A percentile compares a stretch with the other conserved stretches of the same genome.
Evolutionary conservation across 2,888 invertebrate genomes (phyloP).

Genomic region (Phortica okadai): DNA sequence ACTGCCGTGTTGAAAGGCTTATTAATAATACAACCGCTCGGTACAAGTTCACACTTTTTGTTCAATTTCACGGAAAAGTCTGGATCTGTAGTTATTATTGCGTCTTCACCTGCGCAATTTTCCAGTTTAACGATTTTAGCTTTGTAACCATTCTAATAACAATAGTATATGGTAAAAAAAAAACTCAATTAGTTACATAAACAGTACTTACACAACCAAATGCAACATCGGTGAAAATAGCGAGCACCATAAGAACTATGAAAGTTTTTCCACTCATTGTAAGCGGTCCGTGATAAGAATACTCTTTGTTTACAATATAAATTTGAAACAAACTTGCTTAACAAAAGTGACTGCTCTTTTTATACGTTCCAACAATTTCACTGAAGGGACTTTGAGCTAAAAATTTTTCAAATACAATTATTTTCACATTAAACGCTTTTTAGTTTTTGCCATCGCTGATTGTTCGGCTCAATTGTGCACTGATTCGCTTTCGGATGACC

Average conservation of each 20-base stretch:
- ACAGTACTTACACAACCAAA: conserved; percentile 69
- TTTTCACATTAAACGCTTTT: conserved; percentile 63
- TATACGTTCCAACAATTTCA: conserved; percentile 43
- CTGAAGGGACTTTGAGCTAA: conserved; percentile 14
- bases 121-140: conserved; percentile 68
- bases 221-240: conserved; percentile 49
- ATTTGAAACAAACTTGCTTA: conserved; percentile 20
- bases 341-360: conserved; percentile 44
- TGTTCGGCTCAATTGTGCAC: conserved; percentile 68
- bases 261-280: conserved; percentile 51
- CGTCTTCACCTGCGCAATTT: conserved; percentile 71
- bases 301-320: background rate
- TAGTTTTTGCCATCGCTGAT: conserved; percentile 63
- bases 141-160: conserved; percentile 73
- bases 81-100: conserved; percentile 63
- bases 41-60: conserved; percentile 77
- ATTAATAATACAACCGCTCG: conserved; percentile 75
- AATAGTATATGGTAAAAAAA: background rate
- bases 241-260: conserved; percentile 43
- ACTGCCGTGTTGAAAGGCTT: conserved; percentile 75
- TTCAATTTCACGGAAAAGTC: conserved; percentile 70
- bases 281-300: background rate
- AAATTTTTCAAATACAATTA: conserved; percentile 55
- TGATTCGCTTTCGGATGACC: conserved; percentile 35
- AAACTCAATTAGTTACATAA: too few species aligned